Base-by-base conservation (phyloP, 1,140 invertebrate species). In the Drosophila nebulosa region DNA sequence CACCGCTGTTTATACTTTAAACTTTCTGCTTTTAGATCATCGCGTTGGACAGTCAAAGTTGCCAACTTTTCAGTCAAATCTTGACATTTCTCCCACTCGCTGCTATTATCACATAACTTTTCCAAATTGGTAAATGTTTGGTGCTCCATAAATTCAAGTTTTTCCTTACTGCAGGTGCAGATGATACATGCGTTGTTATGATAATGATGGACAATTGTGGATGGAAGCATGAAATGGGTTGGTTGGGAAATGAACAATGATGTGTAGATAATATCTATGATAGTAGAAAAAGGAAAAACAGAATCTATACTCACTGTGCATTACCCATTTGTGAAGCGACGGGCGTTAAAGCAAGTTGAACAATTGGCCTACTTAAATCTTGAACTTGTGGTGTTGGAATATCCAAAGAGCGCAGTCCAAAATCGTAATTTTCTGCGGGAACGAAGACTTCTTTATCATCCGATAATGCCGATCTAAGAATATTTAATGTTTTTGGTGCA, bases 121-220 rank as follows among this genome's bases (percentile, higher is more conserved):
- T 90, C 89, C 56, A 89, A 70, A 4, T 75, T 84, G 18, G 74
- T 79, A 65, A 88, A 90, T 9, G 67, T 77, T 66, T 73, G 65
- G 22, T 90, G 62, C 46, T 90, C 86, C 59, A 74, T 53, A 6
- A 77, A 42, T 18, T 74, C 73, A 39, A 75, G 57, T 42, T 76
- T 64, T 56, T 79, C 67, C 64, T 59, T 59, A 27, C 84, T 89
- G 30, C 12, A 36, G 14, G 30, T 27, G 64, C 24, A 36, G n/a
- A 35, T 61, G 26, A 53, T 16, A 32, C 35, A 42, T 32, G 21
- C 46, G 36, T 39, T 67, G 42, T 26, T 26, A 51, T 42, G 30
- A 22, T 36, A 30, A 24, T 27, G n/a, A 10, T 56, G 16, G 24
- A 18, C 5, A 10, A 27, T 16, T 61, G 39, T 32, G 16, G 1